These are phyloP conservation scores for Heliconius sara DNA, from an alignment of 2,888 invertebrate genomes.

Conservation along the genomic window DNA sequence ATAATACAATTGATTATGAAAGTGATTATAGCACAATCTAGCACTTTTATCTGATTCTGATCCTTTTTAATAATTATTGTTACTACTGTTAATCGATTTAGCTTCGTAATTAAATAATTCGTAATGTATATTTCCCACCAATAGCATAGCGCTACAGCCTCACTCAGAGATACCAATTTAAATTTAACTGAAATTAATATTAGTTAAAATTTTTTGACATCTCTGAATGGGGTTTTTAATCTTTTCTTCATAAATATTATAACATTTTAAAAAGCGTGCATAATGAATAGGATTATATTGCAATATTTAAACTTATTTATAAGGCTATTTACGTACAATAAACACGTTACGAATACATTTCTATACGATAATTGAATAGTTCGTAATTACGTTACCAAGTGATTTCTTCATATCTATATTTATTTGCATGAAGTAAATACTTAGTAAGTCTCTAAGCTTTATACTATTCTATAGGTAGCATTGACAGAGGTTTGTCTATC, in stretches of 20 bases:
- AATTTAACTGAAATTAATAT: not conserved
- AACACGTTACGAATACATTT: conserved; percentile 12
- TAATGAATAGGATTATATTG: conserved; percentile 18
- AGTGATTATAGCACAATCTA: conserved; percentile 12
- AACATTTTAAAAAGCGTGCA: conserved; percentile 16
- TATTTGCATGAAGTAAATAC: conserved; percentile 16
- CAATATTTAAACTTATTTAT: conserved; percentile 20
- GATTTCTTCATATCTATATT: conserved; percentile 13
- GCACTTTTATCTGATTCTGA: conserved; percentile 4
- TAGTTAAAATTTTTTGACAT: not conserved
- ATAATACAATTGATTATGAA: conserved; percentile 17
- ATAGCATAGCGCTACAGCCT: conserved; percentile 1
- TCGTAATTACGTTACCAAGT: conserved; percentile 25
- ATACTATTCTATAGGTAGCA: conserved; percentile 11
- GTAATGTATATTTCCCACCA: conserved; percentile 24
- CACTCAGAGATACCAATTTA: not conserved
- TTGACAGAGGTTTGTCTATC: conserved; percentile 6
- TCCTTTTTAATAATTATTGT: conserved; percentile 4
- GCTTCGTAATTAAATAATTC: conserved; percentile 17
- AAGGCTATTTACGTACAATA: conserved; percentile 6
- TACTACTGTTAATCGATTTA: conserved; percentile 12
- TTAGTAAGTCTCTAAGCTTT: not conserved
- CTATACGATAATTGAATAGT: not conserved
- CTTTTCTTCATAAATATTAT: not conserved
- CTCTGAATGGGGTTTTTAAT: not conserved